These are phyloP conservation scores for Dendrocincla fuliginosa DNA, from an alignment of 2,797 vertebrate genomes.

Conservation along the genomic window DNA sequence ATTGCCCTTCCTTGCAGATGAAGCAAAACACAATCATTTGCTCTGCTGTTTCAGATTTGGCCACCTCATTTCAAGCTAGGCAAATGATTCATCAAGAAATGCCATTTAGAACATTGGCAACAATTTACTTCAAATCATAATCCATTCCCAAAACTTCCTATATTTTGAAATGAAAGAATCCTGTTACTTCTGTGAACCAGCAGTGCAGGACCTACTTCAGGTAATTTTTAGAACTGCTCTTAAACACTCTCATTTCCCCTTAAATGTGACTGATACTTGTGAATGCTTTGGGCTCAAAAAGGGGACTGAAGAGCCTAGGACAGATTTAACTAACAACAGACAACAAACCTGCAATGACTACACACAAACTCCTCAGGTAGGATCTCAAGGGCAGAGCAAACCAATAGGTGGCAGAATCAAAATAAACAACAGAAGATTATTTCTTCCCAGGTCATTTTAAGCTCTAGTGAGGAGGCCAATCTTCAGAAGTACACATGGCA, in stretches of 20 bases:
- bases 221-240: not conserved
- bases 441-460: not conserved
- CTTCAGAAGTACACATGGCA: not conserved
- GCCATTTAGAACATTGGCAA: not conserved
- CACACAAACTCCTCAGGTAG: not conserved
- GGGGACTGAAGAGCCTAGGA: not conserved
- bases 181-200: not conserved
- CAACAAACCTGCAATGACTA: not conserved
- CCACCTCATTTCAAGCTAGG: not conserved
- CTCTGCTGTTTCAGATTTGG: not conserved
- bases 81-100: not conserved
- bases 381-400: not conserved
- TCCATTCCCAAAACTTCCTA: not conserved
- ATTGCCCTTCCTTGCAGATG: not conserved
- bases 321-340: not conserved
- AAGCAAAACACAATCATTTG: not conserved
- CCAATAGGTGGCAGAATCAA: not conserved
- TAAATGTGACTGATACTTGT: not conserved
- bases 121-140: not conserved
- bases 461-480: not conserved
- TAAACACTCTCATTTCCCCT: not conserved
- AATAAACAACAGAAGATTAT: not conserved
- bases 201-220: not conserved
- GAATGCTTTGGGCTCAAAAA: not conserved
- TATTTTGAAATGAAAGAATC: not conserved